Percentiles rank a stretch among this genome's conserved stretches.
Conservation (phyloP, 2,888 invertebrate species). For the Tetropium fuscum region DNA sequence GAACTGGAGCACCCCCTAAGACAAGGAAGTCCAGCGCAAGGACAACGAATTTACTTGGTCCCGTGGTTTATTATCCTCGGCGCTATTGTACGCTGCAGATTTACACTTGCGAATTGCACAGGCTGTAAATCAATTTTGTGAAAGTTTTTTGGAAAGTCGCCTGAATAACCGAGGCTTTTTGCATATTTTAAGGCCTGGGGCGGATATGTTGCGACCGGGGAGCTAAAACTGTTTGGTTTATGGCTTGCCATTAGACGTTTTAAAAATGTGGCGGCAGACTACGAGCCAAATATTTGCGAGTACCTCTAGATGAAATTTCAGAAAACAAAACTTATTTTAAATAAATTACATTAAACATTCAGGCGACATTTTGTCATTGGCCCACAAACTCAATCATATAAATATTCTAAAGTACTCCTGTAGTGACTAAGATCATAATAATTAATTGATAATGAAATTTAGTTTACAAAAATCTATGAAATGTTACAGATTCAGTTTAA, state of each 20-base stretch:
- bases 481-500: no score
- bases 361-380: no score
- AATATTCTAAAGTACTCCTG: no score
- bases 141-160: background rate
- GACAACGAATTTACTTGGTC: conserved; percentile 6
- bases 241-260: background rate
- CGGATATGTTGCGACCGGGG: background rate
- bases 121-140: conserved; percentile 11
- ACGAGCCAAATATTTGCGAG: no score
- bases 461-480: no score
- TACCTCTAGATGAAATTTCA: no score
- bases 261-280: no score
- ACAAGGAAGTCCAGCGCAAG: conserved; percentile 42
- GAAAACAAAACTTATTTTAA: no score
- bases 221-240: background rate
- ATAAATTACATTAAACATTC: no score
- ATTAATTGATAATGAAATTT: no score
- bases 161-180: background rate
- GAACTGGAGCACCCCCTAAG: conserved; percentile 56
- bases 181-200: conserved; percentile 4
- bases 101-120: conserved; percentile 17
- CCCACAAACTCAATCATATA: no score
- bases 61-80: conserved; percentile 12
- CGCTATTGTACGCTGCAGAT: conserved; percentile 4
- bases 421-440: no score